A percentile compares a stretch with the other conserved stretches of the same genome.
Evolutionary conservation across 2,888 invertebrate species (phyloP).

Genomic region (Drosophila mettleri): DNA sequence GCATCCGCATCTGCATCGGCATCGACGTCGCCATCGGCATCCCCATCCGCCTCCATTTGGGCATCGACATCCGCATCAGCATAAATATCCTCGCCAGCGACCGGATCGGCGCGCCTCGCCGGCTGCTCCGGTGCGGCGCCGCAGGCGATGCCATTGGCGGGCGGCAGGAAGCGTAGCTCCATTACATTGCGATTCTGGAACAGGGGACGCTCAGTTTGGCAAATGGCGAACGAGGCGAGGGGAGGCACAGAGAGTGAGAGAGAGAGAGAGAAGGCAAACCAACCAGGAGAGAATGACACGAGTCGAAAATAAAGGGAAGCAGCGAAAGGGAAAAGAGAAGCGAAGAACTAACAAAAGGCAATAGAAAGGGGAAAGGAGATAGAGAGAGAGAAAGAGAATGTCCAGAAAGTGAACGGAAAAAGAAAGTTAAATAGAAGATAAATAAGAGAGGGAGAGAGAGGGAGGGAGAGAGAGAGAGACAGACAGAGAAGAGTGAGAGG

Average conservation of each 20-base stretch:
- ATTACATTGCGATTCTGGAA: constrained; percentile 85
- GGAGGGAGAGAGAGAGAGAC: not conserved
- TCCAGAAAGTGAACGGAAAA: too few species aligned
- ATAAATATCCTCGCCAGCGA: constrained; percentile 25
- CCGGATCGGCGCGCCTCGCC: not conserved
- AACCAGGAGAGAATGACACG: constrained; percentile 6
- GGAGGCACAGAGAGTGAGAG: not conserved
- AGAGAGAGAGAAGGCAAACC: not conserved
- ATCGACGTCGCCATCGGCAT: constrained; percentile 11
- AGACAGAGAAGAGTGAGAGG: too few species aligned
- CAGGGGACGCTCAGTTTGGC: constrained; percentile 83
- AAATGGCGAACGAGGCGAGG: constrained; percentile 62
- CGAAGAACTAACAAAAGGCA: not conserved
- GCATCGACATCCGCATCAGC: constrained; percentile 13
- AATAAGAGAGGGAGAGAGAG: not conserved
- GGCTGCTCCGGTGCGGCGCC: constrained; percentile 14
- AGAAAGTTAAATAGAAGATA: too few species aligned
- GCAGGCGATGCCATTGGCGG: constrained; percentile 24
- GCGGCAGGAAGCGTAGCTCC: constrained; percentile 84
- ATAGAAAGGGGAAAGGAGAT: too few species aligned
- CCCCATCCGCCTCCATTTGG: constrained; percentile 17
- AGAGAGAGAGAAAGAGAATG: not conserved
- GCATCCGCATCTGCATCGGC: constrained; percentile 24
- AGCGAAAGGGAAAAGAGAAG: not conserved
- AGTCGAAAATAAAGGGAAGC: not conserved